Base-by-base conservation (phyloP, 2,888 invertebrate genomes). In the Acrobeloides nanus region DNA sequence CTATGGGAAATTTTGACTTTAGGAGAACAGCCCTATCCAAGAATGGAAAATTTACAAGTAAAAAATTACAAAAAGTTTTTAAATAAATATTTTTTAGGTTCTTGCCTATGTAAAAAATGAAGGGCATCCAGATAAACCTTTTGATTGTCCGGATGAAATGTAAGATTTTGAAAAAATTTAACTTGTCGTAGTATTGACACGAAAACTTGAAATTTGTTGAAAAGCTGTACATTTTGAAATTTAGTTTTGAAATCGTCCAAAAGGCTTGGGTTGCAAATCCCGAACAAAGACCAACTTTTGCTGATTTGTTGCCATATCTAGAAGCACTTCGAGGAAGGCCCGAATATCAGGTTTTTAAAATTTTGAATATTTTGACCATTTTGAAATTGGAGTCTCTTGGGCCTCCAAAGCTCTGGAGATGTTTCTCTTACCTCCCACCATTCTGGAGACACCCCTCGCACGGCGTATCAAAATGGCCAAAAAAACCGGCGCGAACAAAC, bases 1-100 rank as follows among this genome's bases (percentile, higher is more conserved):
- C 82, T 92, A 73, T 95, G 93, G 92, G 97, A 97, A 80, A 87
- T 95, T 38, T 82, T 95, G 73, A 89, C 93, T 0, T 77, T 95
- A 40, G 95, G 95, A 0, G 88, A 90, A 73, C 89, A 92, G 74
- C 97, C 97, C 0, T 97, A 97, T 77, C 89, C 87, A 5, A 89
- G 89, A 8, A 81, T 87, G 55, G 86, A 85, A 49, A 93, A 95
- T 25, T 35, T 47, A 27, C 38, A 37, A 29, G 59, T n/a, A n/a
- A n/a, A n/a, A n/a, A n/a, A n/a, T n/a, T n/a, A n/a, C n/a, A n/a
- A n/a, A n/a, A 53, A 5, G 17, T 3, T 39, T n/a, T 24, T 4
- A 12, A 10, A 10, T 38, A 12, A 1, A 21, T 10, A 48, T n/a
- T 78, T 80, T 86, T 12, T 89, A 93, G 75, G 93, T 95, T 23